Evolutionary conservation across 2,888 invertebrate genomes (phyloP), one percentile per base, ranked within the genome.

Genomic region (Erynnis tages): DNA sequence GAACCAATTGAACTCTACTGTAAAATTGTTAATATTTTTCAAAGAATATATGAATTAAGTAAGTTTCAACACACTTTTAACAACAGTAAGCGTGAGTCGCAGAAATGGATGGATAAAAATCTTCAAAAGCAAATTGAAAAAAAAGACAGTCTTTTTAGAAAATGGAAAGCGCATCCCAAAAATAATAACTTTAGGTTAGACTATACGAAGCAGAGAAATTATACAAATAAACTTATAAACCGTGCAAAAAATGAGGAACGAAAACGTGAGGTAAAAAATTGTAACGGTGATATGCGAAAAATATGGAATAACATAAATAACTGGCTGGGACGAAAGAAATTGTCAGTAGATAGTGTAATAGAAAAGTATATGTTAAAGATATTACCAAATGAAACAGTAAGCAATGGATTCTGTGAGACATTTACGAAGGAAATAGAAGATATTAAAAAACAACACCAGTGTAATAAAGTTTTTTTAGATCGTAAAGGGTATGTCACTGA

Each of bases 101-200:
- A 25, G 1, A 3, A 5, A 17, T 21, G 45, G 45, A 17, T 46
- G 4, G 11, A 25, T 7, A 32, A 5, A 4, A 2, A 46, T 4
- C 11, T 46, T 4, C 32, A 35, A 10, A 1, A 35, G 1, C 23
- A 10, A 32, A 32, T 46, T 10, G 11, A 14, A 1, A 35, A 17
- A 35, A 46, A 35, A 11, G 35, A 46, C n/a, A 35, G 23, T 2
- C 17, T 46, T 0, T 35, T 46, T 17, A 29, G 30, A 8, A 48
- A 35, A 13, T 48, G 38, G 48, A 38, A 48, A 8, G 19, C 38
- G 1, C 29, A 48, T n/a, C 48, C 48, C 1, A 30, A 29, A 5
- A 48, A 48, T 38, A 48, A 48, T 48, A 48, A 27, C 21, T 38
- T 10, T n/a, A 38, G 48, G 10, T 2, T 48, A 4, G 29, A 38